Base-by-base conservation (phyloP, 2,797 vertebrate species). In the Perodicticus potto region DNA sequence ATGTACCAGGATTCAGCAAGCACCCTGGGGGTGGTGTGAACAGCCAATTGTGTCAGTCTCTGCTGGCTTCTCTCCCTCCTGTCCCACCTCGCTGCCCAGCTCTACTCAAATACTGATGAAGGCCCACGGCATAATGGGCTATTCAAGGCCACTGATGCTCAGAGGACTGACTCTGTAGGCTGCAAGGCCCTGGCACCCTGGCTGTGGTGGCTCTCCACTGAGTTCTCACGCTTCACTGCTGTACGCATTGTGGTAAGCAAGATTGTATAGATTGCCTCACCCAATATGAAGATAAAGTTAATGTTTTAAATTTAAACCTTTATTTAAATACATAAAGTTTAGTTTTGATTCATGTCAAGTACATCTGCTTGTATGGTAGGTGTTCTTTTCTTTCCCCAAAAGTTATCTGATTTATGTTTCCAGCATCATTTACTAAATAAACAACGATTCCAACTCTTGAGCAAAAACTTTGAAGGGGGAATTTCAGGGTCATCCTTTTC, bases 61-160 rank as follows among this genome's bases (percentile, higher is more conserved):
- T 55, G 23, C n/a, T 57, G 45, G 8, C 14, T 55, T 86, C 25
- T 29, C 20, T 23, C 16, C 32, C 10, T n/a, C 32, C 14, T 57
- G 5, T 59, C 1, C 57, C 53, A 13, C 5, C 27, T 9, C 3
- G 8, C 22, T 14, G 27, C 14, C 12, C 7, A 27, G 37, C 49
- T 57, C 29, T 14, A 4, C 12, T 9, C 19, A 7, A 65, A 13
- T 22, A 29, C 10, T 20, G 16, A 14, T 1, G 17, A n/a, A 23
- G 1, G 17, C 25, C 34, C 34, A 12, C 1, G 3, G 34, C 7
- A 20, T 53, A 19, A 14, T 0, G 22, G 9, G 10, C 27, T 19
- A 1, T n/a, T 27, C 2, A 27, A 11, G 6, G 25, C 19, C n/a
- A 8, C 20, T 12, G 22, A 7, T 27, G 17, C 25, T n/a, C 7